Percentiles rank a stretch among this genome's conserved stretches.
phyloP scores from a whole-genome alignment of 2,113 vertebrate species.

The Lamprotornis superbus region DNA sequence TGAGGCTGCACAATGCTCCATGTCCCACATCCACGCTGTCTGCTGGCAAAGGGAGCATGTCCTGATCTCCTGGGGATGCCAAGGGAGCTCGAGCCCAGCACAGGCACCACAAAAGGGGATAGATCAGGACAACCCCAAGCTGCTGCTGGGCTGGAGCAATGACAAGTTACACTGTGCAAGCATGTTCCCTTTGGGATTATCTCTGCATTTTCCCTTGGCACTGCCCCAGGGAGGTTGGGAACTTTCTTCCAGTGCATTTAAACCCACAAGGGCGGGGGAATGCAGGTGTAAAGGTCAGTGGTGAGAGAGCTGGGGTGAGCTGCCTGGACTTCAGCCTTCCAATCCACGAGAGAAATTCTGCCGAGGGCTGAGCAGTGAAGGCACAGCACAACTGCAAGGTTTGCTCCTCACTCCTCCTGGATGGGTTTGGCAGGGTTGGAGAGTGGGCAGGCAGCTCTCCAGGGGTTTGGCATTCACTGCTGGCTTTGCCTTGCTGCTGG shows the following conservation, averaged over 20 bases:
- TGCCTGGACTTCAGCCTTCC: slow-evolving; percentile 3
- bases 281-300: not conserved
- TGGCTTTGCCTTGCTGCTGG: not conserved
- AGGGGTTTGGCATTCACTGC: accelerated
- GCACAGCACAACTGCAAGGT: not conserved
- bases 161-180: accelerated
- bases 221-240: accelerated
- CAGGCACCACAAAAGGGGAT: not conserved
- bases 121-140: not conserved
- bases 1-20: accelerated
- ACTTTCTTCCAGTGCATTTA: not conserved
- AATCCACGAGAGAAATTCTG: not conserved
- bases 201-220: not conserved
- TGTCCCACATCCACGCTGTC: accelerated
- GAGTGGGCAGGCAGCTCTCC: accelerated
- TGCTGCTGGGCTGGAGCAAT: not conserved
- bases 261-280: not conserved
- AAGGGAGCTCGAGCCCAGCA: accelerated
- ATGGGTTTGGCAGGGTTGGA: not conserved
- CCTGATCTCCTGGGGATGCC: not conserved
- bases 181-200: accelerated
- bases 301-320: accelerated
- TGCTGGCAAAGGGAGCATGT: accelerated
- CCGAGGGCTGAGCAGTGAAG: not conserved
- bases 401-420: not conserved